Percentiles rank a stretch among this genome's conserved stretches.
Evolutionary conservation across 1,140 invertebrate genomes (phyloP).

Genomic region (Rhagoletis pomonella): DNA sequence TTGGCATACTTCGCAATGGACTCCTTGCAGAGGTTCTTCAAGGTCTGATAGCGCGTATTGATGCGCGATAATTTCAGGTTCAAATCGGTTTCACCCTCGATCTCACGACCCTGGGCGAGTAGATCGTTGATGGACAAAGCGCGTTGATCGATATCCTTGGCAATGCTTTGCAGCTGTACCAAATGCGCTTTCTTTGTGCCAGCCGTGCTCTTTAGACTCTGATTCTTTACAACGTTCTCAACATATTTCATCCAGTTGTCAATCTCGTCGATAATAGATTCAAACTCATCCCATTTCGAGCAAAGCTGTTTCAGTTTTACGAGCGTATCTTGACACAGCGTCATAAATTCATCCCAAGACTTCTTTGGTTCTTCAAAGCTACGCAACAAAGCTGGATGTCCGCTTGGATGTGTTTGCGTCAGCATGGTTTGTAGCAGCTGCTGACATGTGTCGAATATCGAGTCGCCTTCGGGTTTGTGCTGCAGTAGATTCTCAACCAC

Average conservation of each 20-base stretch:
- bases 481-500: conserved; percentile 85
- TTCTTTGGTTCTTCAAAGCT: conserved; percentile 85
- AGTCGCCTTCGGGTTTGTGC: conserved; percentile 84
- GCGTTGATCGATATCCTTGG: conserved; percentile 84
- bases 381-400: conserved; percentile 84
- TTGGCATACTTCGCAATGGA: conserved; percentile 85
- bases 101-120: conserved; percentile 81
- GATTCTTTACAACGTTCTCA: conserved; percentile 90
- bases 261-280: conserved; percentile 84
- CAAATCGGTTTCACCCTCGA: conserved; percentile 86
- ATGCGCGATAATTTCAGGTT: conserved; percentile 86
- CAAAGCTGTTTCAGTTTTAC: conserved; percentile 83
- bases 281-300: conserved; percentile 87
- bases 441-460: conserved; percentile 82
- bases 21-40: conserved; percentile 89
- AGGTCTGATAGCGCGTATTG: conserved; percentile 87
- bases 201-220: conserved; percentile 89
- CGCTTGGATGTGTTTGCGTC: conserved; percentile 85
- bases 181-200: conserved; percentile 88
- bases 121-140: conserved; percentile 83
- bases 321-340: conserved; percentile 81
- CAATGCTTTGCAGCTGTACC: conserved; percentile 84
- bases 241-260: conserved; percentile 89
- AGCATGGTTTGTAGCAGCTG: conserved; percentile 83
- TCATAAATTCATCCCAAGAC: conserved; percentile 86